Percentiles rank a stretch among this genome's conserved stretches.
phyloP scores from a whole-genome alignment of 2,113 vertebrate species.

The Poecile atricapillus region DNA sequence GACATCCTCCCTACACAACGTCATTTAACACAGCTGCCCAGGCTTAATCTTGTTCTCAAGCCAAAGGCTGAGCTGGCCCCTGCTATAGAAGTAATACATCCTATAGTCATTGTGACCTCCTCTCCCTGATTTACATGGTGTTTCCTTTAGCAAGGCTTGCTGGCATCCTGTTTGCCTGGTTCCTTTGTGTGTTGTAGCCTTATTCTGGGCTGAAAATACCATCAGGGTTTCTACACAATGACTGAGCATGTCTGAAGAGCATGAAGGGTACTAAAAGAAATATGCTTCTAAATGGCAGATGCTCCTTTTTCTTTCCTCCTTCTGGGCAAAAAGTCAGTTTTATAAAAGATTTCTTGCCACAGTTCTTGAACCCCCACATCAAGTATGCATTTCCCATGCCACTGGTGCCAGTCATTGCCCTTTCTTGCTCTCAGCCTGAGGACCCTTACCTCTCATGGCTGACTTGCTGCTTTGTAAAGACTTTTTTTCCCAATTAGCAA shows the following conservation, averaged over 20 bases:
- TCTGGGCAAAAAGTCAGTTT: not conserved
- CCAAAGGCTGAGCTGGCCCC: not conserved
- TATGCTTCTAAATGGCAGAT: not conserved
- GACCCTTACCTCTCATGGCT: not conserved
- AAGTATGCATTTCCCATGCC: not conserved
- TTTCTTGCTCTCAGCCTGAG: not conserved
- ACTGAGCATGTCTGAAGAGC: not conserved
- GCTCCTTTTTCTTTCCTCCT: not conserved
- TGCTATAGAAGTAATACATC: not conserved
- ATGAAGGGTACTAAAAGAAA: not conserved
- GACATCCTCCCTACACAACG: not conserved
- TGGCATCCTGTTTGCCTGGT: conserved; percentile 40
- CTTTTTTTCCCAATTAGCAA: not conserved
- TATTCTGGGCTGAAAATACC: conserved; percentile 21
- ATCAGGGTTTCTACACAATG: not conserved
- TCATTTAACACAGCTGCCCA: not conserved
- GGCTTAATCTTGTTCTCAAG: not conserved
- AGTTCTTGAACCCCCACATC: not conserved
- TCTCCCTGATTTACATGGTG: conserved; percentile 10
- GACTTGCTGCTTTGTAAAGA: not conserved
- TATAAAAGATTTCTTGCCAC: not conserved
- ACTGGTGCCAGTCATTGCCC: not conserved
- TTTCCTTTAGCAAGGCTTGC: conserved; percentile 10
- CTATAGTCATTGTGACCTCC: not conserved
- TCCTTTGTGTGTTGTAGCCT: conserved; percentile 26